phyloP scores from a whole-genome alignment of 2,888 invertebrate genomes.

The Polyommatus icarus region DNA sequence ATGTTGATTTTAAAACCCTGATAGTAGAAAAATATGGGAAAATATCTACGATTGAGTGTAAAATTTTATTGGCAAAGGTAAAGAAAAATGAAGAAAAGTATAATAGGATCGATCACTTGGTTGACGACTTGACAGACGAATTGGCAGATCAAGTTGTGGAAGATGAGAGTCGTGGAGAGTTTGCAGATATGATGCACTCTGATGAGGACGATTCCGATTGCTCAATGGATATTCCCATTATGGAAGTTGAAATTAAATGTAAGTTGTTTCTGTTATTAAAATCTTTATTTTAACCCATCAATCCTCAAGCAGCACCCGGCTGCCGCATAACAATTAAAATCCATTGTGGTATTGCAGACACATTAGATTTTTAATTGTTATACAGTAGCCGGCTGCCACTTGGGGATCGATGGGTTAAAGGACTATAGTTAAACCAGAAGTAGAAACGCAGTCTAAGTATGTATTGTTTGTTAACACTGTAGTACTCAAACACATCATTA shows the following conservation, averaged over 20 bases:
- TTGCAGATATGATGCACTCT: not conserved
- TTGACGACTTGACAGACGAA: conserved; percentile 22
- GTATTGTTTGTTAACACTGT: too few species aligned
- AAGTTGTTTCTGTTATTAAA: not conserved
- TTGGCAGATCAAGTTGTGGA: conserved; percentile 16
- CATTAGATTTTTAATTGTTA: too few species aligned
- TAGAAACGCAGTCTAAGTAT: too few species aligned
- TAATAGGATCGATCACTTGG: not conserved
- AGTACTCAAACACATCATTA: too few species aligned
- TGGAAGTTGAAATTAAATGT: not conserved
- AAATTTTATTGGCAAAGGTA: not conserved
- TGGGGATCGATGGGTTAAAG: too few species aligned
- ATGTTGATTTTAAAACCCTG: not conserved
- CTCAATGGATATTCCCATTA: not conserved
- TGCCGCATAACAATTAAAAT: too few species aligned
- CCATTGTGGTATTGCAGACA: too few species aligned
- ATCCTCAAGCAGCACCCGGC: too few species aligned
- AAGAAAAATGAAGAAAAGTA: not conserved
- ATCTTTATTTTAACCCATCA: too few species aligned
- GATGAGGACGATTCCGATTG: not conserved
- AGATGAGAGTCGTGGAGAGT: not conserved
- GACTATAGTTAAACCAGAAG: too few species aligned
- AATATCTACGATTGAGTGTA: not conserved
- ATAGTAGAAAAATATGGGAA: not conserved
- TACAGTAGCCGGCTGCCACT: too few species aligned